Base-by-base conservation (phyloP, 2,888 invertebrate genomes). In the Aethes cnicana region DNA sequence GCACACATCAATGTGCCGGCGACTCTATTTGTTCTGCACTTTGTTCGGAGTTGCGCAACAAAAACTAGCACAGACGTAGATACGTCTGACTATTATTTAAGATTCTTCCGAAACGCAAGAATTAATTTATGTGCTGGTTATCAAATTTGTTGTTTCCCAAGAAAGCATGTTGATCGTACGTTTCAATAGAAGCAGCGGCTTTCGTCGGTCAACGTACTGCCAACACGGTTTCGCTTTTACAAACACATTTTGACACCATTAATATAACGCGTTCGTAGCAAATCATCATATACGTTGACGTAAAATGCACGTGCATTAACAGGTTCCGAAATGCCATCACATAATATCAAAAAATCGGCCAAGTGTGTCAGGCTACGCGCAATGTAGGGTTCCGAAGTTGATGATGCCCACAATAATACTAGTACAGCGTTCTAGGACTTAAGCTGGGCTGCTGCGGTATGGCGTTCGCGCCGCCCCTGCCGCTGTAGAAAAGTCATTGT, bases 1-100 rank as follows among this genome's bases (percentile, higher is more conserved):
- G 81, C 85, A 67, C 57, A 63, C 81, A 81, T 79, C 71, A 72
- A 69, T 66, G 62, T 81, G 81, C 85, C 84, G 85, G 84, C 72
- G 73, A 80, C 70, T 65, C 70, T 65, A 76, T 74, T 58, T 71
- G 56, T 57, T 64, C 61, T 61, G 83, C 83, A 67, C 53, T 78
- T 74, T 65, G 58, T 63, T 56, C 62, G 58, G 56, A 54, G 59
- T 81, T 80, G 81, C 78, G 81, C 80, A 84, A 81, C 66, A 61
- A 69, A 70, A 79, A 72, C 61, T 79, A 67, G 79, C 67, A 68
- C 66, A 57, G 49, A 47, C 48, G n/a, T 18, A 39, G 17, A 12
- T 44, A 36, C 43, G 36, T 25, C 43, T 43, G 43, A 16, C 17
- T 14, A 23, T 14, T 11, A 11, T 17, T 7, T 16, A 43, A 9